A percentile compares a stretch with the other conserved stretches of the same genome.
Evolutionary conservation across 2,797 vertebrate genomes (phyloP).

Genomic region (Diplodus sargus): DNA sequence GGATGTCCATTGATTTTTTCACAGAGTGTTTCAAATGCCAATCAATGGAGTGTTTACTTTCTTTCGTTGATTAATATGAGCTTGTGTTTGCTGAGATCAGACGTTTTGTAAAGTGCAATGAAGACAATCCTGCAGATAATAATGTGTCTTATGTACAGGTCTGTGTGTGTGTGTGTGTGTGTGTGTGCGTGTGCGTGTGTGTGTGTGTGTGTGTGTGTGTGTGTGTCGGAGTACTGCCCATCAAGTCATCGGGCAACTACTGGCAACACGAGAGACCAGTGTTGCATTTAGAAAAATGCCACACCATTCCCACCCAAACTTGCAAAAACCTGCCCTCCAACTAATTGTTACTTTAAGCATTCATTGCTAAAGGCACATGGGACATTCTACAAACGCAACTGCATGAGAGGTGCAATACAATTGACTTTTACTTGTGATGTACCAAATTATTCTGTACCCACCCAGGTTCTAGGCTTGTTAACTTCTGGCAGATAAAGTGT

Average conservation of each 20-base stretch:
- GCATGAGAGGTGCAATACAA: neutral
- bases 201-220: too few relatives aligned
- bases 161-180: neutral
- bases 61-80: constrained; percentile 42
- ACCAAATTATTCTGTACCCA: too few relatives aligned
- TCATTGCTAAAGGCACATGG: neutral
- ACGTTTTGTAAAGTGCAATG: constrained; percentile 33
- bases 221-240: too few relatives aligned
- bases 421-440: neutral
- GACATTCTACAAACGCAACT: too few relatives aligned
- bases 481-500: too few relatives aligned
- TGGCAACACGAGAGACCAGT: neutral
- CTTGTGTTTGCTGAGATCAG: constrained; percentile 21
- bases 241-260: neutral
- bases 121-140: constrained; percentile 4
- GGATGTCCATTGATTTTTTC: constrained; percentile 64
- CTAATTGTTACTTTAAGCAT: neutral
- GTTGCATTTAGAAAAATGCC: neutral
- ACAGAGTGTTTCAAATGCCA: constrained; percentile 63
- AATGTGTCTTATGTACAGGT: neutral
- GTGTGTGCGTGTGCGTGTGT: too few relatives aligned
- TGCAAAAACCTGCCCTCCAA: neutral
- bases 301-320: neutral
- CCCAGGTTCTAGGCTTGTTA: neutral
- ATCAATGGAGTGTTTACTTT: constrained; percentile 58